Conservation (phyloP, 2,113 vertebrate species). For the Pardalotus punctatus region DNA sequence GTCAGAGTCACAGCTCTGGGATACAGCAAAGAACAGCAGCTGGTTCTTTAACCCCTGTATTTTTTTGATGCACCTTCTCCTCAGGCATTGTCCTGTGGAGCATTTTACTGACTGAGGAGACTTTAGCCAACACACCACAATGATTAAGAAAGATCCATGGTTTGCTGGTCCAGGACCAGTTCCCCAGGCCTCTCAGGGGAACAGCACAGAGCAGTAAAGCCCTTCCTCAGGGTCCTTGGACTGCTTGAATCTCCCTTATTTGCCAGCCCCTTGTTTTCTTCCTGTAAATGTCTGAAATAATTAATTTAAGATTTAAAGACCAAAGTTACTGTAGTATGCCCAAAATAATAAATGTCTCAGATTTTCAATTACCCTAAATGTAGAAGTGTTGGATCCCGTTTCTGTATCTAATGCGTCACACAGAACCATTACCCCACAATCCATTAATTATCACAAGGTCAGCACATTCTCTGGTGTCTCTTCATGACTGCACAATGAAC, state of each 20-base stretch:
- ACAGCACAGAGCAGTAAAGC: neutral
- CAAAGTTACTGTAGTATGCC: constrained; percentile 60
- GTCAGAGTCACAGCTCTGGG: neutral
- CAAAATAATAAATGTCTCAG: constrained; percentile 75
- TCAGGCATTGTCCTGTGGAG: neutral
- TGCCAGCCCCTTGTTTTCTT: constrained; percentile 38
- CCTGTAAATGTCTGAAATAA: constrained; percentile 65
- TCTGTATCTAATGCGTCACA: constrained; percentile 67
- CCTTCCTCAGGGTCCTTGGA: neutral
- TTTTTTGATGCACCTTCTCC: neutral
- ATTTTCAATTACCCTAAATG: constrained; percentile 76
- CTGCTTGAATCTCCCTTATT: neutral
- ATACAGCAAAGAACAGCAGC: neutral
- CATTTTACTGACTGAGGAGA: neutral
- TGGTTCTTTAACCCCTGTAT: neutral
- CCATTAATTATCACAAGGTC: constrained; percentile 75
- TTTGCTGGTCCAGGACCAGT: neutral
- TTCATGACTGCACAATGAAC: constrained; percentile 57
- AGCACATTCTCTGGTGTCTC: constrained; percentile 50
- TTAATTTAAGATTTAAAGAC: constrained; percentile 69
- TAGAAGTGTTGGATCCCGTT: constrained; percentile 52
- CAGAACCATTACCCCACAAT: constrained; percentile 61
- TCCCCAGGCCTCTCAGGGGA: neutral
- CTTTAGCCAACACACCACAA: neutral
- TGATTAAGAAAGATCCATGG: neutral